These are phyloP conservation scores for Acanthochromis polyacanthus DNA, from an alignment of 2,113 vertebrate genomes.

Conservation along the genomic window DNA sequence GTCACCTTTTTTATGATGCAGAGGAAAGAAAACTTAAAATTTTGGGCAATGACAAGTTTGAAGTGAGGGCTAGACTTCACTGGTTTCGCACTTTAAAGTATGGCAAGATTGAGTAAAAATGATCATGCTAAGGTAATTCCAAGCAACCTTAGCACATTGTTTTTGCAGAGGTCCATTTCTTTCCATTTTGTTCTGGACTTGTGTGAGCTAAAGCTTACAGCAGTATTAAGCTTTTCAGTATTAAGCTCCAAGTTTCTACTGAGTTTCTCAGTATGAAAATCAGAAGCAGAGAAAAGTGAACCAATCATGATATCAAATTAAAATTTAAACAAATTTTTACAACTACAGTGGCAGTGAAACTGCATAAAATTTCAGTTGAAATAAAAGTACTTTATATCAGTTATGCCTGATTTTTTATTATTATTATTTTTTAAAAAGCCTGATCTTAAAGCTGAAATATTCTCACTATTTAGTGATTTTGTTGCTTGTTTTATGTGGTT, in stretches of 20 bases:
- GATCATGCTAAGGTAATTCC: slow-evolving; percentile 45
- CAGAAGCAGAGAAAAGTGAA: slow-evolving; percentile 6
- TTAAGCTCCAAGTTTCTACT: not conserved
- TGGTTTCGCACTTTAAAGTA: slow-evolving; percentile 60
- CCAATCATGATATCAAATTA: not conserved
- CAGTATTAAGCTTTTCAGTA: not conserved
- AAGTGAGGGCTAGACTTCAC: slow-evolving; percentile 59
- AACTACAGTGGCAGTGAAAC: not conserved
- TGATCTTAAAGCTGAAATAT: not conserved
- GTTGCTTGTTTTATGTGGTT: not conserved
- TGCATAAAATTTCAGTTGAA: not conserved
- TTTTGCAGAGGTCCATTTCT: slow-evolving; percentile 36
- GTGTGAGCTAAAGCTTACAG: not conserved
- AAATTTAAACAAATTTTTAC: not conserved
- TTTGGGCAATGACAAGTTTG: slow-evolving; percentile 52
- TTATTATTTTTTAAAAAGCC: not conserved
- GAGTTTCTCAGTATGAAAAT: slow-evolving; percentile 1
- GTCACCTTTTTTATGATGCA: slow-evolving; percentile 64
- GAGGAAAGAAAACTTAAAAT: slow-evolving; percentile 58
- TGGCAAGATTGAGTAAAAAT: slow-evolving; percentile 19
- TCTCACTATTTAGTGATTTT: not conserved
- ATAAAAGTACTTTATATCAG: not conserved
- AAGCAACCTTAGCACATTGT: slow-evolving; percentile 44
- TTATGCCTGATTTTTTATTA: no score
- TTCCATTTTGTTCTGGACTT: slow-evolving; percentile 3